These are phyloP conservation scores for Hypsibius dujardini DNA, from an alignment of 1,140 invertebrate genomes.

Conservation along the genomic window DNA sequence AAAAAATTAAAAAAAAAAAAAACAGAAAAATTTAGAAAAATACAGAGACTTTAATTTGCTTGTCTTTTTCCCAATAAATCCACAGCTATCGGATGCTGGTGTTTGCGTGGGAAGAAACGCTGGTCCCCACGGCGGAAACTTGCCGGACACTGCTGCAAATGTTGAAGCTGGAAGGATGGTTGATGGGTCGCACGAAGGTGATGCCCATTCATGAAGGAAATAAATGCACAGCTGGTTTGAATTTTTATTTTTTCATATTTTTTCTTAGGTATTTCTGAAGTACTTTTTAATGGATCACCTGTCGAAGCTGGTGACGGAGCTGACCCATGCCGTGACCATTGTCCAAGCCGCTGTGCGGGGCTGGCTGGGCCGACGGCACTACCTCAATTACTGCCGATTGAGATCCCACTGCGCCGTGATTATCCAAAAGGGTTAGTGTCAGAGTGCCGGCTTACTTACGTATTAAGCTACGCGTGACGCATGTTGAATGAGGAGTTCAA, in stretches of 20 bases:
- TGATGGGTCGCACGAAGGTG: conserved; percentile 4
- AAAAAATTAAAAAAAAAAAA: conserved; percentile 11
- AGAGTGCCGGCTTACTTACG: not conserved
- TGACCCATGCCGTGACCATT: conserved; percentile 47
- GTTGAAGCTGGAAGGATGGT: conserved; percentile 45
- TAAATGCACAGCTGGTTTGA: conserved; percentile 13
- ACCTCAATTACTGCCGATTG: not conserved
- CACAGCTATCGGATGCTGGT: conserved; percentile 58
- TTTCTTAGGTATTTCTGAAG: conserved; percentile 53
- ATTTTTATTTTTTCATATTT: conserved; percentile 13
- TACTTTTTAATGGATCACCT: conserved; percentile 68
- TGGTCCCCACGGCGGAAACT: conserved; percentile 49
- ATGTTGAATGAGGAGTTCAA: not conserved
- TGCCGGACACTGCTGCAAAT: conserved; percentile 50
- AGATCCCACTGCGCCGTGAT: not conserved
- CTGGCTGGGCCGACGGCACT: conserved; percentile 43
- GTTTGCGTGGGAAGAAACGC: conserved; percentile 51
- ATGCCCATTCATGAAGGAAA: not conserved
- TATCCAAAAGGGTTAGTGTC: conserved; percentile 2
- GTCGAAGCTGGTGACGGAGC: conserved; percentile 54
- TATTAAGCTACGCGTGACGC: not conserved
- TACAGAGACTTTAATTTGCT: conserved; percentile 8
- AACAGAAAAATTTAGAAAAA: not conserved
- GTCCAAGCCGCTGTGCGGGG: conserved; percentile 51
- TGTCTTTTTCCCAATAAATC: conserved; percentile 22